These are phyloP conservation scores for Zaprionus nigranus DNA, from an alignment of 1,140 invertebrate species.

Conservation along the genomic window DNA sequence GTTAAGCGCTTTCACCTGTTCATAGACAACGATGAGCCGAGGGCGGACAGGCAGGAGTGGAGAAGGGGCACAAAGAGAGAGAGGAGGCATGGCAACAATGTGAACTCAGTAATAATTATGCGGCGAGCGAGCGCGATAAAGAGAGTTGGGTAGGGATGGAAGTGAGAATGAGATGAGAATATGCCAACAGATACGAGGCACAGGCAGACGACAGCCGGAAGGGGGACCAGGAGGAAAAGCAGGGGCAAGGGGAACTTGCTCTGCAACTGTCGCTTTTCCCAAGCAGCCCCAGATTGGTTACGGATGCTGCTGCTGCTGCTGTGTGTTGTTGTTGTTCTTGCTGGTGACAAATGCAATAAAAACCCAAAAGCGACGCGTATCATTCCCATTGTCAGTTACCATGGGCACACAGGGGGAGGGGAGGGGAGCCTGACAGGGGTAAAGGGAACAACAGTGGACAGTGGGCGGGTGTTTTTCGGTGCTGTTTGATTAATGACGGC, in stretches of 20 bases:
- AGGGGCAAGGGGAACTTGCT: constrained; percentile 13
- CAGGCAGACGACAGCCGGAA: background rate
- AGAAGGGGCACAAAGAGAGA: too few species aligned
- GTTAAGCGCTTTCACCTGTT: background rate
- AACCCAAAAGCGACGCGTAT: constrained; percentile 56
- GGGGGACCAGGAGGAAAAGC: background rate
- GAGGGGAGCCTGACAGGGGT: background rate
- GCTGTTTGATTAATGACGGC: constrained; percentile 75
- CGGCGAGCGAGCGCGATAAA: background rate
- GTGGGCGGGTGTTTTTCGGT: constrained; percentile 44
- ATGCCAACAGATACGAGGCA: background rate
- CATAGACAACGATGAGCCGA: background rate
- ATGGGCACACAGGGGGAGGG: background rate
- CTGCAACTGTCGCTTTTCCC: constrained; percentile 53
- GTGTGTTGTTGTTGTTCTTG: constrained; percentile 2
- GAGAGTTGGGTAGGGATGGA: background rate
- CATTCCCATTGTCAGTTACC: constrained; percentile 44
- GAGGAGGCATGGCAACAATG: constrained; percentile 16
- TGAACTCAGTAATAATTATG: constrained; percentile 37
- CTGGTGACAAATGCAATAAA: constrained; percentile 76
- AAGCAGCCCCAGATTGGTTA: constrained; percentile 24
- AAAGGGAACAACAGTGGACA: background rate
- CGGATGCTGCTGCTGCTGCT: background rate
- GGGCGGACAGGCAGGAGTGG: background rate
- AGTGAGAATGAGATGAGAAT: constrained; percentile 7